These are phyloP conservation scores for Scaptodrosophila lebanonensis DNA, from an alignment of 1,140 invertebrate genomes.

Conservation along the genomic window DNA sequence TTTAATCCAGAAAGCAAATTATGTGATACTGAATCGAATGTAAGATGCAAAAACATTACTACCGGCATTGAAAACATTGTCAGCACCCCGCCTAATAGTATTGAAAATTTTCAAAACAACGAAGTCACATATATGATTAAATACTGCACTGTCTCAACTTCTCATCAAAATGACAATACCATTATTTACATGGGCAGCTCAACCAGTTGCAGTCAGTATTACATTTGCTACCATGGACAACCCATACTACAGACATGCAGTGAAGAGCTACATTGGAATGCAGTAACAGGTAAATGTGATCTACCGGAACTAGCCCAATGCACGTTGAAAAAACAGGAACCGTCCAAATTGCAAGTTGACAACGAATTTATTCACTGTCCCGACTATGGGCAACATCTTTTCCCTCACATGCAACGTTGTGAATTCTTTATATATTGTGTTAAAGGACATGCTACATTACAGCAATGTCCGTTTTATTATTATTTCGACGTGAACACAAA, in stretches of 20 bases:
- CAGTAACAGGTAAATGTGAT: conserved; percentile 63
- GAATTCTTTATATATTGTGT: conserved; percentile 74
- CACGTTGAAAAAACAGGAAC: conserved; percentile 18
- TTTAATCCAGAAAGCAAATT: conserved; percentile 60
- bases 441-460: conserved; percentile 64
- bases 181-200: conserved; percentile 64
- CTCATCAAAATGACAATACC: conserved; percentile 35
- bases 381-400: conserved; percentile 61
- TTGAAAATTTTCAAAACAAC: conserved; percentile 31
- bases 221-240: conserved; percentile 71
- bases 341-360: background rate
- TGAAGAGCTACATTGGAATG: conserved; percentile 64
- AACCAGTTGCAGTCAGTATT: conserved; percentile 53
- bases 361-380: conserved; percentile 61
- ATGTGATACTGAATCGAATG: conserved; percentile 57
- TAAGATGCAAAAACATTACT: conserved; percentile 40
- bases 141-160: conserved; percentile 42
- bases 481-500: conserved; percentile 61
- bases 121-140: conserved; percentile 45
- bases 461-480: conserved; percentile 70
- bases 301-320: conserved; percentile 55
- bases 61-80: background rate
- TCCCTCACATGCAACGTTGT: conserved; percentile 64
- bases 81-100: background rate
- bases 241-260: conserved; percentile 64